Evolutionary conservation across 1,140 invertebrate genomes (phyloP).

Genomic region (Zaprionus ghesquierei): DNA sequence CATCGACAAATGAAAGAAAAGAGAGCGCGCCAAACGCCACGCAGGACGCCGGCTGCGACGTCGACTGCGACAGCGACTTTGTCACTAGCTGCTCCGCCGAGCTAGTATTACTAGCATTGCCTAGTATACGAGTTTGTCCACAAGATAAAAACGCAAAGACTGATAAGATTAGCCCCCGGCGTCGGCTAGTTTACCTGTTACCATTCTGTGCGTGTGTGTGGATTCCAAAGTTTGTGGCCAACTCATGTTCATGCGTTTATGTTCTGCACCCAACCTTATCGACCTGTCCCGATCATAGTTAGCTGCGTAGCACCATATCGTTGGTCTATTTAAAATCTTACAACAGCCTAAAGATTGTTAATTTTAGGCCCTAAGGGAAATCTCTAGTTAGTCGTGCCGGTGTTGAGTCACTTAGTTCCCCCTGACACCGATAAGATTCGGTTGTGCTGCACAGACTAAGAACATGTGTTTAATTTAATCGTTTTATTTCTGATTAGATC

Average conservation of each 20-base stretch:
- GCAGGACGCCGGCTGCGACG: constrained; percentile 4
- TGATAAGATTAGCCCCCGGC: constrained; percentile 34
- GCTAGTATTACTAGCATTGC: constrained; percentile 20
- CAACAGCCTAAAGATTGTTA: background rate
- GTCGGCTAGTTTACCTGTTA: background rate
- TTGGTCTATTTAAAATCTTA: background rate
- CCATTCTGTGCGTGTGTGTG: background rate
- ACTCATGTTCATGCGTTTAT: constrained; percentile 4
- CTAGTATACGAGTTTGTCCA: constrained; percentile 30
- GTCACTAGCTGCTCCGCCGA: constrained; percentile 1
- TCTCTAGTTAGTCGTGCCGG: too few relatives aligned
- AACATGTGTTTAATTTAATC: constrained; percentile 6
- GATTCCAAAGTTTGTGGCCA: background rate
- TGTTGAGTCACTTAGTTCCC: background rate
- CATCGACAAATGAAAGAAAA: constrained; percentile 36
- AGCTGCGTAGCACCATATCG: background rate
- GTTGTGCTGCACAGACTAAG: background rate
- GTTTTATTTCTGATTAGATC: constrained; percentile 6
- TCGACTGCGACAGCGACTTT: background rate
- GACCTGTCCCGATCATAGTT: background rate
- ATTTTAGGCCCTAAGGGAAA: too few relatives aligned
- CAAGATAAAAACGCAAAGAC: constrained; percentile 33
- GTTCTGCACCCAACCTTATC: background rate
- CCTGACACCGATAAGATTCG: background rate
- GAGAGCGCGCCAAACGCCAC: background rate